Evolutionary conservation across 2,888 invertebrate species (phyloP).

Genomic region (Phragmatobia fuliginosa): DNA sequence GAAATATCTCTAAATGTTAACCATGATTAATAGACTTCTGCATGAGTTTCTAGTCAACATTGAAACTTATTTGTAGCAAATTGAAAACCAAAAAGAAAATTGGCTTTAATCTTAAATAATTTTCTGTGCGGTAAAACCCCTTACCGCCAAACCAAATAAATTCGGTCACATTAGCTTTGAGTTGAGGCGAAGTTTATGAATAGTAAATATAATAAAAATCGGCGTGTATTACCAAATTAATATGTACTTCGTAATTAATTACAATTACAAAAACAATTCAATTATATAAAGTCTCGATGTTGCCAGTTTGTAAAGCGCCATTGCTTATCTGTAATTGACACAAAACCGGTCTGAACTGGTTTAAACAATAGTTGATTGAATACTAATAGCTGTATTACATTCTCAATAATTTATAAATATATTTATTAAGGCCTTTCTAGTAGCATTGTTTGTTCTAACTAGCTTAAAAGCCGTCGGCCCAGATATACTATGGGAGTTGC

Average conservation of each 20-base stretch:
- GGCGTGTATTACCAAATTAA: neutral
- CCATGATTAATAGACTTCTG: neutral
- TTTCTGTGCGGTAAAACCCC: neutral
- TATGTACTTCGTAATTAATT: too few relatives aligned
- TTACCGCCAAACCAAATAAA: neutral
- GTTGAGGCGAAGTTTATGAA: too few relatives aligned
- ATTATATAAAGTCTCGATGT: constrained; percentile 17
- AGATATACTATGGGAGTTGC: neutral
- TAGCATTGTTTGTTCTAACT: neutral
- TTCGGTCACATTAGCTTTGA: neutral
- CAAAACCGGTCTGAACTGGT: constrained; percentile 39
- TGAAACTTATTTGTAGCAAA: neutral
- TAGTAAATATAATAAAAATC: neutral
- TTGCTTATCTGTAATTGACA: constrained; percentile 44
- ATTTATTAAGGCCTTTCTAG: neutral
- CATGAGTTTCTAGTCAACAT: neutral
- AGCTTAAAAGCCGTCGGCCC: neutral
- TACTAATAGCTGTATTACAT: constrained; percentile 41
- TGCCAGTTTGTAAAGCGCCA: constrained; percentile 31
- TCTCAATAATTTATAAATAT: constrained; percentile 18
- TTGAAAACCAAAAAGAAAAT: neutral
- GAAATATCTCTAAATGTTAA: too few relatives aligned
- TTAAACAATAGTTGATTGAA: constrained; percentile 49
- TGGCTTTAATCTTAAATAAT: neutral
- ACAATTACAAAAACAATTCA: constrained; percentile 40